Evolutionary conservation across 2,797 vertebrate genomes (phyloP).

Genomic region (Psittacula derbiana): DNA sequence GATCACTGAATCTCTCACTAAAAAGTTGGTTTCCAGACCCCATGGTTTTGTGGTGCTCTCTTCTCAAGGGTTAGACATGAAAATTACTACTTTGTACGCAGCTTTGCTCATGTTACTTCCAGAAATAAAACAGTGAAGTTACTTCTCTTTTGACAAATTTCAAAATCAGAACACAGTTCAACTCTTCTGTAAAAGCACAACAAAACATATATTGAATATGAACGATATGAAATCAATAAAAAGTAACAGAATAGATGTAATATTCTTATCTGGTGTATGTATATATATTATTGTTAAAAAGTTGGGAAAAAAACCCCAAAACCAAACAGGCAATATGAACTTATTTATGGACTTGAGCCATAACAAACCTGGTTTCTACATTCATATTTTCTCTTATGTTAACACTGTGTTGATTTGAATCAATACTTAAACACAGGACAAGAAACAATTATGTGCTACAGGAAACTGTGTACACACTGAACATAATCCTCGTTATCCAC

Average conservation of each 20-base stretch:
- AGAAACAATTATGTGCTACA: not conserved
- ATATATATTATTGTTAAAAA: not conserved
- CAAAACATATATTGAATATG: not conserved
- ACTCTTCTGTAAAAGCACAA: not conserved
- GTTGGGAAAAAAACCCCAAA: fast-evolving
- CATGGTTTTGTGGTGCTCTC: not conserved
- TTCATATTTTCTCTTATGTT: not conserved
- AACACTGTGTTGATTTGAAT: not conserved
- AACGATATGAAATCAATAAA: not conserved
- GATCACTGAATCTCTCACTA: not conserved
- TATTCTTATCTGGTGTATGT: not conserved
- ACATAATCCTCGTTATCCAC: not conserved
- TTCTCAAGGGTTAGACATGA: not conserved
- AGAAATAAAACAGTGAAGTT: not conserved
- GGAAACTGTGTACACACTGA: not conserved
- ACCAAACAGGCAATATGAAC: not conserved
- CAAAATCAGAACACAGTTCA: not conserved
- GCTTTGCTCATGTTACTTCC: not conserved
- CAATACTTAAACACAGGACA: not conserved
- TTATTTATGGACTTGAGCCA: not conserved
- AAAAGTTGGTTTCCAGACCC: not conserved
- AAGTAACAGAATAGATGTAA: not conserved
- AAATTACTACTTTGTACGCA: not conserved
- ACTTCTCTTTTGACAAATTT: not conserved
- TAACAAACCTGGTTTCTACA: not conserved